phyloP scores from a whole-genome alignment of 2,113 vertebrate species.

The Anguilla rostrata region DNA sequence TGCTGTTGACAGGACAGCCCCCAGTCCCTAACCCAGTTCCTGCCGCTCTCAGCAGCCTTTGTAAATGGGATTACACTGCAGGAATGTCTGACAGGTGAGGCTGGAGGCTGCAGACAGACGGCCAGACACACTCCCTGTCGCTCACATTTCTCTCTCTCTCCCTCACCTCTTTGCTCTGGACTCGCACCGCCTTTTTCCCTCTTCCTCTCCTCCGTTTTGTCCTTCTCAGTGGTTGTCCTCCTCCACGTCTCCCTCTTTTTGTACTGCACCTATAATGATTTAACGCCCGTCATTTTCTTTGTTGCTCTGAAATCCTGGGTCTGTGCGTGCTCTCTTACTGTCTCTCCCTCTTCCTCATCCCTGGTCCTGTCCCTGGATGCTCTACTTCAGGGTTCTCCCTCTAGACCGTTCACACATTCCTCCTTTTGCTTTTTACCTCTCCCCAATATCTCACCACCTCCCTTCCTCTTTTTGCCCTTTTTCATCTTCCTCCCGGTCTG shows the following conservation, averaged over 20 bases:
- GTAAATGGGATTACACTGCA: conserved; percentile 20
- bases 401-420: neutral
- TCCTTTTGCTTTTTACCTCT: conserved; percentile 1
- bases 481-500: conserved; percentile 33
- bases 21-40: conserved; percentile 3
- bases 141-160: neutral
- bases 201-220: neutral
- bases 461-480: conserved; percentile 21
- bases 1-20: conserved; percentile 19
- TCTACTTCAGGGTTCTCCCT: neutral
- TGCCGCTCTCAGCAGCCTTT: conserved; percentile 21
- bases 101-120: conserved; percentile 22
- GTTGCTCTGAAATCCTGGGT: neutral
- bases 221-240: no score
- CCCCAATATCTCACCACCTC: conserved; percentile 13
- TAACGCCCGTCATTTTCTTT: neutral
- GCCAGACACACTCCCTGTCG: conserved; percentile 17
- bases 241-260: neutral
- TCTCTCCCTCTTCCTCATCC: neutral
- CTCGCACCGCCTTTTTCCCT: neutral
- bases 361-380: neutral
- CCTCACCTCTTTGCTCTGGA: neutral
- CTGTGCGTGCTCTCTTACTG: neutral
- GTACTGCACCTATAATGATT: neutral
- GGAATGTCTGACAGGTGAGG: conserved; percentile 31